Conservation (phyloP, 2,888 invertebrate genomes). For the Pseudococcus viburni region DNA sequence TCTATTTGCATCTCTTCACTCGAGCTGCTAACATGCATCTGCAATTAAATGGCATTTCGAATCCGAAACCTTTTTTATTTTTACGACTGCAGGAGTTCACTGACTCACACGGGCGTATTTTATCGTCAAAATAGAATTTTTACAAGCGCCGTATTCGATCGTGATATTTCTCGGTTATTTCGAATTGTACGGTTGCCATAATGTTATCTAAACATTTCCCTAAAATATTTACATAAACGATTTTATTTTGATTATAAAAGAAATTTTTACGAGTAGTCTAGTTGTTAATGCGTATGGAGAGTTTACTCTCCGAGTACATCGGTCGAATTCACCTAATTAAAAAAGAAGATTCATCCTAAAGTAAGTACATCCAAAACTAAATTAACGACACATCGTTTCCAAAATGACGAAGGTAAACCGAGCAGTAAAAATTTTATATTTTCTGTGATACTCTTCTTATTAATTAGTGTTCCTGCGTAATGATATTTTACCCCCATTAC, state of each 20-base stretch:
- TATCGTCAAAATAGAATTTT: conserved; percentile 43
- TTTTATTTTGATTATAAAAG: conserved; percentile 53
- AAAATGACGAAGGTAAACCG: conserved; percentile 39
- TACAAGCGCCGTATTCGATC: conserved; percentile 37
- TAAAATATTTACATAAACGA: conserved; percentile 51
- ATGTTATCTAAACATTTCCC: conserved; percentile 44
- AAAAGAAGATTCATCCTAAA: conserved; percentile 18
- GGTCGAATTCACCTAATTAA: conserved; percentile 14
- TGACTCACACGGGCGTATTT: conserved; percentile 48
- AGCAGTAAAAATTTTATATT: conserved; percentile 50
- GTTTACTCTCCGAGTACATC: conserved; percentile 9
- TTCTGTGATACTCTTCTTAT: conserved; percentile 28
- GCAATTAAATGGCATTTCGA: conserved; percentile 8
- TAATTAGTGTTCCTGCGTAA: conserved; percentile 46
- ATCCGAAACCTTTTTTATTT: conserved; percentile 11
- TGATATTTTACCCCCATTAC: background rate
- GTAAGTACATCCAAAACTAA: background rate
- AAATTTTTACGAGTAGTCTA: conserved; percentile 57
- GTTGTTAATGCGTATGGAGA: background rate
- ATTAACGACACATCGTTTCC: conserved; percentile 51
- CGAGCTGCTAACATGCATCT: background rate
- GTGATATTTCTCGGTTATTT: conserved; percentile 30
- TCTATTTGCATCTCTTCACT: background rate
- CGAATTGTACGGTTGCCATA: conserved; percentile 54
- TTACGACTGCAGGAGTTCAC: conserved; percentile 28